Conservation (phyloP, 2,888 invertebrate genomes). For the Tetragonula carbonaria region DNA sequence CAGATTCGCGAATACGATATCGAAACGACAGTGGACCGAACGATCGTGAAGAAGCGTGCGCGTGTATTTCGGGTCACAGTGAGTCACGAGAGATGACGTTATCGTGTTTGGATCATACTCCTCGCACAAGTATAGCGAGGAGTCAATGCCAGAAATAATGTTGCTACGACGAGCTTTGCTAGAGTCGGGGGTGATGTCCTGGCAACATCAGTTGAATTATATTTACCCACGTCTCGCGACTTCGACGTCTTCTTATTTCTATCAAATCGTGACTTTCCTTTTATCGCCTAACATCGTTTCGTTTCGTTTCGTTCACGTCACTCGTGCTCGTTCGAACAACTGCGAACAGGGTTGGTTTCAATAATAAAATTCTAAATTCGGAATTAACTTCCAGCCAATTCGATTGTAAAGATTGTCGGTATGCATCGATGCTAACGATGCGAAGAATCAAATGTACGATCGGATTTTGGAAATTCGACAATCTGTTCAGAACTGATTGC, state of each 20-base stretch:
- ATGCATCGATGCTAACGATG: no score
- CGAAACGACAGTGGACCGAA: constrained; percentile 27
- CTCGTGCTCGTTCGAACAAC: no score
- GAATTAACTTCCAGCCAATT: no score
- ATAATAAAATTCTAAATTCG: no score
- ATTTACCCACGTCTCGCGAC: constrained; percentile 73
- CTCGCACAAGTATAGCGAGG: constrained; percentile 39
- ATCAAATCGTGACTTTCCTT: neutral
- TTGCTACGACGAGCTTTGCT: constrained; percentile 65
- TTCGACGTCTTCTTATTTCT: constrained; percentile 39
- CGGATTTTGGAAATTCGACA: neutral
- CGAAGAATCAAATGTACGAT: neutral
- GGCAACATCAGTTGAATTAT: constrained; percentile 80
- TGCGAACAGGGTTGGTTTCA: neutral
- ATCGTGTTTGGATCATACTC: constrained; percentile 70
- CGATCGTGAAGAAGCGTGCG: constrained; percentile 45
- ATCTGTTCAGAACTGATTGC: neutral
- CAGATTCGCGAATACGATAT: neutral
- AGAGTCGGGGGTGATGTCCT: constrained; percentile 74
- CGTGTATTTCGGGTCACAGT: constrained; percentile 75
- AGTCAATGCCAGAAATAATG: constrained; percentile 83
- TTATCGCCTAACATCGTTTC: neutral
- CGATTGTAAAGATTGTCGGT: no score
- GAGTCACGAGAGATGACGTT: constrained; percentile 78
- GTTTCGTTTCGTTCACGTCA: no score